These are phyloP conservation scores for Clitarchus hookeri DNA, from an alignment of 2,888 invertebrate species.

Conservation along the genomic window DNA sequence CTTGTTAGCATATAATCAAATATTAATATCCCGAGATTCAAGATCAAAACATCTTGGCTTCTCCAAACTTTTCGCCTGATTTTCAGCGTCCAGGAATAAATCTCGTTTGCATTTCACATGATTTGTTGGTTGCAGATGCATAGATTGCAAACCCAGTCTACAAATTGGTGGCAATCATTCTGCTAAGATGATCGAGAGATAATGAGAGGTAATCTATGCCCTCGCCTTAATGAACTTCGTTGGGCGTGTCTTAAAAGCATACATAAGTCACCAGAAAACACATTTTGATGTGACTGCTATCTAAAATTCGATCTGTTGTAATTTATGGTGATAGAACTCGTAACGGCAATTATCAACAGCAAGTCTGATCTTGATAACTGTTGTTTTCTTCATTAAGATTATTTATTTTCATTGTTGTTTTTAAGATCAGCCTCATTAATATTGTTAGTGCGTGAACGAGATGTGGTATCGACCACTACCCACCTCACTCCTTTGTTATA, in stretches of 20 bases:
- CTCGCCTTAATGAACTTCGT: background rate
- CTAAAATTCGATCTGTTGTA: background rate
- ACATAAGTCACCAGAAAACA: background rate
- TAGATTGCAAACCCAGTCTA: background rate
- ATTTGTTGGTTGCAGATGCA: background rate
- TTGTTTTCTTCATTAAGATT: background rate
- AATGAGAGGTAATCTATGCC: background rate
- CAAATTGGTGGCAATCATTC: background rate
- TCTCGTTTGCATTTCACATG: background rate
- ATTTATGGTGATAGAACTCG: background rate
- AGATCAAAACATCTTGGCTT: too few species aligned
- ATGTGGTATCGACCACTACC: background rate
- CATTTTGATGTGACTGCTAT: background rate
- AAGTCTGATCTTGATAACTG: background rate
- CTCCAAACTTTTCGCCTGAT: too few species aligned
- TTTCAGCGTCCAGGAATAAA: background rate
- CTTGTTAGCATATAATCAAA: too few species aligned
- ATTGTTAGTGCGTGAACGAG: background rate
- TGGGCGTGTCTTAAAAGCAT: background rate
- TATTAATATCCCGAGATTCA: too few species aligned
- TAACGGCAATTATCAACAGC: background rate
- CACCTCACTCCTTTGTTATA: background rate
- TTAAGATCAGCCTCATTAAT: background rate
- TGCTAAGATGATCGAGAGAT: background rate
- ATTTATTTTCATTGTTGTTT: background rate